Conservation (phyloP, 2,888 invertebrate genomes). For the Dicranocentrus wangi region DNA sequence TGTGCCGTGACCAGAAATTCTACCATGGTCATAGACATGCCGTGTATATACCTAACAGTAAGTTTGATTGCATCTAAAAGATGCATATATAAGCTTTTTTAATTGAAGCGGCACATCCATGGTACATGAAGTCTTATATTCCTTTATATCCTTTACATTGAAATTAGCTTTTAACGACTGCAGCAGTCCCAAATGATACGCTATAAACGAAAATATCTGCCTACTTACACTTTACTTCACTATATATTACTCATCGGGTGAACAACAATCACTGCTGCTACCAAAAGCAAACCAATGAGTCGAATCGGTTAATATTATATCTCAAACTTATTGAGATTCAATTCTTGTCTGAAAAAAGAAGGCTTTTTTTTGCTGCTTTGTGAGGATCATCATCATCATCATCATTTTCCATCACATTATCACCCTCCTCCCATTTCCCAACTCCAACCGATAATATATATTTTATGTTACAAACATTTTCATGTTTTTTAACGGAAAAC, state of each 20-base stretch:
- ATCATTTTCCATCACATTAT: constrained; percentile 31
- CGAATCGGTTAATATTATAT: too few species aligned
- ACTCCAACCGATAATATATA: constrained; percentile 14
- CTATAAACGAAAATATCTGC: constrained; percentile 34
- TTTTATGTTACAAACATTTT: neutral
- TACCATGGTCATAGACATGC: too few species aligned
- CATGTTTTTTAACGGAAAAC: constrained; percentile 13
- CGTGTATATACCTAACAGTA: too few species aligned
- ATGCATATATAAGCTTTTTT: constrained; percentile 25
- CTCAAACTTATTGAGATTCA: too few species aligned
- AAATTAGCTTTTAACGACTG: constrained; percentile 13
- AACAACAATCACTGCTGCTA: constrained; percentile 23
- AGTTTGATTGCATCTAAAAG: too few species aligned
- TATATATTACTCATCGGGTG: constrained; percentile 18
- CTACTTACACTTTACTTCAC: neutral
- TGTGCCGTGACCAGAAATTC: constrained; percentile 45
- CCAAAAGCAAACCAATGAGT: neutral
- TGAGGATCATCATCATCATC: constrained; percentile 39
- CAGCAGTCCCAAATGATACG: constrained; percentile 13
- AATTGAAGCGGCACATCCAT: constrained; percentile 34
- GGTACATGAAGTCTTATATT: too few species aligned
- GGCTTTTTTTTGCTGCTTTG: too few species aligned
- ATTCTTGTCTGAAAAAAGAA: too few species aligned
- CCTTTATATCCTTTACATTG: too few species aligned
- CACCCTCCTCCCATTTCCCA: constrained; percentile 38